Percentiles rank a stretch among this genome's conserved stretches.
Evolutionary conservation across 2,113 vertebrate genomes (phyloP).

Genomic region (Apteryx mantelli): DNA sequence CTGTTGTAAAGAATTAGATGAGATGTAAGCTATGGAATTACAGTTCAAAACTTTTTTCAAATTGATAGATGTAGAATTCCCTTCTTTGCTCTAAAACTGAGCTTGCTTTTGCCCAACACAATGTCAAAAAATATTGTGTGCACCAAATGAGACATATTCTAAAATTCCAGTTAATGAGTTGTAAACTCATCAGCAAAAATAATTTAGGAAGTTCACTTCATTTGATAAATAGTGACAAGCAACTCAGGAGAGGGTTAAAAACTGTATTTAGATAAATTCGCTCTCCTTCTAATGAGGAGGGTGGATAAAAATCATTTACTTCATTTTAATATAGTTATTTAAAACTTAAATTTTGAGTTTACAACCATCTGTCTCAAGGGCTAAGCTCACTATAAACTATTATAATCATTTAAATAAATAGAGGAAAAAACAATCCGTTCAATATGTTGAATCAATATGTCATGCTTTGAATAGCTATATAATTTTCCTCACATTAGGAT

Average conservation of each 20-base stretch:
- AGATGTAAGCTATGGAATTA: neutral
- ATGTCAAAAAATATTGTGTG: neutral
- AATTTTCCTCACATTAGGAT: conserved; percentile 76
- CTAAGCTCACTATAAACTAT: conserved; percentile 81
- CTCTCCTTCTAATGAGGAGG: conserved; percentile 66
- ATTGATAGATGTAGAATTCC: neutral
- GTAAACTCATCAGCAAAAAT: neutral
- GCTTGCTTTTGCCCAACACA: neutral
- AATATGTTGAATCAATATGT: conserved; percentile 84
- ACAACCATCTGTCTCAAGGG: conserved; percentile 80
- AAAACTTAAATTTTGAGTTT: conserved; percentile 81
- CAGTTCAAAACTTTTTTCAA: neutral
- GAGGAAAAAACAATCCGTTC: conserved; percentile 78
- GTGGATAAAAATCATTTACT: conserved; percentile 74
- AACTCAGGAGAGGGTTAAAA: conserved; percentile 51
- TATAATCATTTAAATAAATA: conserved; percentile 83
- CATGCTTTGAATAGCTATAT: conserved; percentile 78
- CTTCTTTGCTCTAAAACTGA: neutral
- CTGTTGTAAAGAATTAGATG: neutral
- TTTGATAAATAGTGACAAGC: conserved; percentile 24
- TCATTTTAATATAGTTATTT: conserved; percentile 80
- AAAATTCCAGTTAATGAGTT: conserved; percentile 24
- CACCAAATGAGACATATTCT: conserved; percentile 3
- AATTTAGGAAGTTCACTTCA: conserved; percentile 19
- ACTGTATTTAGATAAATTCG: conserved; percentile 32